A percentile compares a stretch with the other conserved stretches of the same genome.
phyloP scores from a whole-genome alignment of 2,113 vertebrate genomes.

The Anoura caudifer region DNA sequence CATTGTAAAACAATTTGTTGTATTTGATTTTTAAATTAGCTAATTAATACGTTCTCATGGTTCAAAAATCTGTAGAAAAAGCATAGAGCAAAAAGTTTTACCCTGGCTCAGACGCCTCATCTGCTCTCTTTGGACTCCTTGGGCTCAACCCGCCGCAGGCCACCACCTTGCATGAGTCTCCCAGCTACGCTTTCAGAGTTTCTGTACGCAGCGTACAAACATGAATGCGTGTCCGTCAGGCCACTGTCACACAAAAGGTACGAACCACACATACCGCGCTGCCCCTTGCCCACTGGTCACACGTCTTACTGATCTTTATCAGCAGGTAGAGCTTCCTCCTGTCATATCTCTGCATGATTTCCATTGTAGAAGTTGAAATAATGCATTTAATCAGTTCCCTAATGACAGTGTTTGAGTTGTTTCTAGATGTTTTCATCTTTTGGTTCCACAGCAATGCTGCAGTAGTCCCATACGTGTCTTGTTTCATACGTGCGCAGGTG shows the following conservation, averaged over 20 bases:
- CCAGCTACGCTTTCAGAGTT: neutral
- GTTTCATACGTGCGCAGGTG: neutral
- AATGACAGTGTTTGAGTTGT: neutral
- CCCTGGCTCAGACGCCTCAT: neutral
- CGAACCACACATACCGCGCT: neutral
- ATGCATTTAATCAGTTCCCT: neutral
- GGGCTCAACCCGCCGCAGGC: fast-evolving
- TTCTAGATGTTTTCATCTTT: neutral
- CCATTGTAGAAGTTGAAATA: neutral
- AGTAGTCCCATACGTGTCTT: neutral
- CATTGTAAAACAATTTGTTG: neutral
- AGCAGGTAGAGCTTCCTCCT: neutral
- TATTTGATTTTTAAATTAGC: neutral
- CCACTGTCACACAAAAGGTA: neutral
- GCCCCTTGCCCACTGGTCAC: neutral
- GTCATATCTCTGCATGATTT: neutral
- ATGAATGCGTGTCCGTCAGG: neutral
- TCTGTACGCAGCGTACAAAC: neutral
- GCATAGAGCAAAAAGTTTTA: neutral
- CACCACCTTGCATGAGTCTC: neutral
- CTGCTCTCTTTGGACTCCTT: neutral
- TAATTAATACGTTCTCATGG: neutral
- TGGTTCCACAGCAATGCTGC: neutral
- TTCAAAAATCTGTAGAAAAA: neutral
- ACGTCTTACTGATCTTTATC: neutral